Evolutionary conservation across 1,140 invertebrate species (phyloP).

Genomic region (Bombus waltoni): DNA sequence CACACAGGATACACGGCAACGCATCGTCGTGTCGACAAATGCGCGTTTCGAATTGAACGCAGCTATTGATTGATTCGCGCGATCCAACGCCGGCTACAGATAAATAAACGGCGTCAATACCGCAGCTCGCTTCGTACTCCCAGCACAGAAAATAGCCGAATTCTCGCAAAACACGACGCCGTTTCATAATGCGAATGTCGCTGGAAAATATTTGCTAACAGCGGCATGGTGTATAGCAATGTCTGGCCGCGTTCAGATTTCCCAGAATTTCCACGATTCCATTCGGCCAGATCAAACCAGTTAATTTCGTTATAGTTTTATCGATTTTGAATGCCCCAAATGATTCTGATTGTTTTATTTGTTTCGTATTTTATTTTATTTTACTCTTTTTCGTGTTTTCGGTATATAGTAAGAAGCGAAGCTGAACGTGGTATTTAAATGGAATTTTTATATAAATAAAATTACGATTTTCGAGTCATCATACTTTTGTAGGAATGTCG

Average conservation of each 20-base stretch:
- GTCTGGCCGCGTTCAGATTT: not conserved
- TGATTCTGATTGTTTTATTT: not conserved
- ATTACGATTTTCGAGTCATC: too few relatives aligned
- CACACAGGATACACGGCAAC: conserved; percentile 26
- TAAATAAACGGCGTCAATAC: conserved; percentile 46
- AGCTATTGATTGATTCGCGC: conserved; percentile 51
- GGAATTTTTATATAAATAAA: too few relatives aligned
- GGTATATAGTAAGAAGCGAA: too few relatives aligned
- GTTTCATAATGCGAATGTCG: conserved; percentile 55
- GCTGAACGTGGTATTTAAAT: too few relatives aligned
- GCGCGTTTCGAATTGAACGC: conserved; percentile 45
- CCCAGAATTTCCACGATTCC: conserved; percentile 1
- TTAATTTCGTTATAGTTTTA: conserved; percentile 11
- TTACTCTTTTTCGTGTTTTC: not conserved
- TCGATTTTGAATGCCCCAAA: not conserved
- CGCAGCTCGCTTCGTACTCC: conserved; percentile 1
- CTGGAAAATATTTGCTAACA: conserved; percentile 57
- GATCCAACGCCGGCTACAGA: conserved; percentile 44
- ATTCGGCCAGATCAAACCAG: not conserved
- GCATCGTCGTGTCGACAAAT: conserved; percentile 32
- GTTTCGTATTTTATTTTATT: not conserved
- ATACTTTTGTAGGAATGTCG: too few relatives aligned
- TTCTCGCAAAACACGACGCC: conserved; percentile 39
- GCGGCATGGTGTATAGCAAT: not conserved
- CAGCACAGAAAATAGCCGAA: conserved; percentile 47